These are phyloP conservation scores for Takifugu bimaculatus DNA, from an alignment of 2,113 vertebrate genomes.

Conservation along the genomic window DNA sequence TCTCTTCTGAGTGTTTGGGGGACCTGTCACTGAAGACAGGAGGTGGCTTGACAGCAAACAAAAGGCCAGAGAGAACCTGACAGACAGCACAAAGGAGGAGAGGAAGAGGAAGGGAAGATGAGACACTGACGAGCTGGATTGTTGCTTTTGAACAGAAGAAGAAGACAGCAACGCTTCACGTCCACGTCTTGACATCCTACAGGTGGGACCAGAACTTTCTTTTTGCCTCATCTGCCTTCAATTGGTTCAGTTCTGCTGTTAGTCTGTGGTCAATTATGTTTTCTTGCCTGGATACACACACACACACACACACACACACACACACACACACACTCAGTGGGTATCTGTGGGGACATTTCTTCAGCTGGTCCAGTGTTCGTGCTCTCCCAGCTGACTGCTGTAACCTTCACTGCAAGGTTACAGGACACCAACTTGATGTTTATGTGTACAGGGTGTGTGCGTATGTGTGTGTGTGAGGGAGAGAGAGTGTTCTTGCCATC, in stretches of 20 bases:
- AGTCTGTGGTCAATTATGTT: constrained; percentile 37
- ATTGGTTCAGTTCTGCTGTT: neutral
- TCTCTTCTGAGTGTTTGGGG: constrained; percentile 38
- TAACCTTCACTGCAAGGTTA: constrained; percentile 74
- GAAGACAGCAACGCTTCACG: constrained; percentile 36
- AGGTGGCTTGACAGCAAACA: constrained; percentile 39
- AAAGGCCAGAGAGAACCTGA: constrained; percentile 39
- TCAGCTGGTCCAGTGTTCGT: constrained; percentile 67
- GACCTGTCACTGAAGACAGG: constrained; percentile 60
- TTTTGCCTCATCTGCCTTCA: neutral
- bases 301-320: constrained; percentile 16
- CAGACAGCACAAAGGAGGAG: constrained; percentile 17
- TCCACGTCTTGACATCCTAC: constrained; percentile 48
- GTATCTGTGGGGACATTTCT: constrained; percentile 71
- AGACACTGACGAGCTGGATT: constrained; percentile 55
- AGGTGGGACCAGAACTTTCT: constrained; percentile 47
- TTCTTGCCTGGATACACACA: constrained; percentile 49
- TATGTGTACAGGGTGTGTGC: constrained; percentile 56
- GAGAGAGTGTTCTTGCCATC: constrained; percentile 26
- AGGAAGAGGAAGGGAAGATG: constrained; percentile 46
- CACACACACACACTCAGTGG: constrained; percentile 51
- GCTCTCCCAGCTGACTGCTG: constrained; percentile 60
- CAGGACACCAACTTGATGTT: constrained; percentile 51
- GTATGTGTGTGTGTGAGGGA: constrained; percentile 25
- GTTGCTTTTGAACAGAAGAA: constrained; percentile 34